Evolutionary conservation across 2,888 invertebrate species (phyloP).

Genomic region (Polymixis lichenea): DNA sequence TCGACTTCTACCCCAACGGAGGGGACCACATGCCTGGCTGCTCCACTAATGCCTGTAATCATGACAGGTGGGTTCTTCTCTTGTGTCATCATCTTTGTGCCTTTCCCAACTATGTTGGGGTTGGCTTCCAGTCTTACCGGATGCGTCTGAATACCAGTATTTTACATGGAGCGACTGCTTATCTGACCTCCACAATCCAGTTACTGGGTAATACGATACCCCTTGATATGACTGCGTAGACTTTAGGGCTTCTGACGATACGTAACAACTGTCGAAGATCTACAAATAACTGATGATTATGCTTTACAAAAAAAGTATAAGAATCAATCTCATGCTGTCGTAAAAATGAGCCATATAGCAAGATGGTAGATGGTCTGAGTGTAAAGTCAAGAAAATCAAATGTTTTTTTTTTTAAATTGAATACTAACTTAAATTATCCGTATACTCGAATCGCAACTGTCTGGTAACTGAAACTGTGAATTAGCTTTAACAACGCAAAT

Average conservation of each 20-base stretch:
- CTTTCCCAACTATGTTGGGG: neutral
- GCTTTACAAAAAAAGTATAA: no score
- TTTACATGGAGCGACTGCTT: no score
- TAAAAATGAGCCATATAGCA: no score
- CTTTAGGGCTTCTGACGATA: neutral
- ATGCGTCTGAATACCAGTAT: neutral
- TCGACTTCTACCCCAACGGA: slow-evolving; percentile 22
- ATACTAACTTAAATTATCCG: no score
- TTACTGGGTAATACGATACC: neutral
- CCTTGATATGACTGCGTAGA: neutral
- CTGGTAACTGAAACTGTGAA: no score
- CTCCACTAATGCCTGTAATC: neutral
- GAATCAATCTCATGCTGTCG: no score
- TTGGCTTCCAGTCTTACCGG: neutral
- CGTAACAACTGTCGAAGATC: neutral
- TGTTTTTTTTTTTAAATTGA: no score
- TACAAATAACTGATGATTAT: neutral
- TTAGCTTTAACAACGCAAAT: no score
- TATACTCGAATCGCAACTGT: no score
- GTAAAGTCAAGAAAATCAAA: no score
- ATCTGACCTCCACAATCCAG: neutral
- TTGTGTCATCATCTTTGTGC: neutral
- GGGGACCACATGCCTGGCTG: slow-evolving; percentile 22
- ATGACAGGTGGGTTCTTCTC: slow-evolving; percentile 7
- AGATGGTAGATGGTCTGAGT: no score